Percentiles rank a stretch among this genome's conserved stretches.
Conservation (phyloP, 30 jellyfish, hydroid and myxozoan genomes). For the Clytia hemisphaerica region DNA sequence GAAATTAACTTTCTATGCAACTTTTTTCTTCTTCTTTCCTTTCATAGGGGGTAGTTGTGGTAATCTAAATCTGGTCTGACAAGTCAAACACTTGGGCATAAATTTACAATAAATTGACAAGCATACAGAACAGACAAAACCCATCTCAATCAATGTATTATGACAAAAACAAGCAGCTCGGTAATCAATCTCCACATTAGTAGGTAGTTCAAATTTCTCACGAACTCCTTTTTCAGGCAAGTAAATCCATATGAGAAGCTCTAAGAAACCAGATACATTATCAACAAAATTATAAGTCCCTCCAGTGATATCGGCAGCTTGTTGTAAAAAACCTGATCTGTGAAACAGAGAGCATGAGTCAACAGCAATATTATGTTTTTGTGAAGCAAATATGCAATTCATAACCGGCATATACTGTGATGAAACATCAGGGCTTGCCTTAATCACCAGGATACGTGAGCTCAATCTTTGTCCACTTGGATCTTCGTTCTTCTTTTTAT, state of each 20-base stretch:
- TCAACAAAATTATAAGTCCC: slow-evolving; percentile 55
- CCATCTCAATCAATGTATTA: slow-evolving; percentile 70
- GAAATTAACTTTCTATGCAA: too few species aligned
- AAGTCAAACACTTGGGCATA: slow-evolving; percentile 76
- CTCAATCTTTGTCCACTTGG: not conserved
- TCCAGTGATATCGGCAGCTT: slow-evolving; percentile 88
- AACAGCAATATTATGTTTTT: slow-evolving; percentile 44
- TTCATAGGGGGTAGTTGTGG: slow-evolving; percentile 68
- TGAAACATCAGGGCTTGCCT: slow-evolving; percentile 66
- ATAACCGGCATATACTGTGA: slow-evolving; percentile 81
- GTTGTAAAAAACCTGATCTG: slow-evolving; percentile 73
- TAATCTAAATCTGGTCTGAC: slow-evolving; percentile 71
- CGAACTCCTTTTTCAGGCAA: slow-evolving; percentile 63
- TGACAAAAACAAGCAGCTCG: slow-evolving; percentile 97
- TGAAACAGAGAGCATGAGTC: slow-evolving; percentile 52
- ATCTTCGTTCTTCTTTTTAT: not conserved
- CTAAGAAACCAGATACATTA: slow-evolving; percentile 51
- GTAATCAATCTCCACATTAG: slow-evolving; percentile 69
- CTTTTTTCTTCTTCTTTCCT: slow-evolving; percentile 56
- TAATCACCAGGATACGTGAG: slow-evolving; percentile 17
- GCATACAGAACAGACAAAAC: slow-evolving; percentile 93
- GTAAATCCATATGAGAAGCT: slow-evolving; percentile 73
- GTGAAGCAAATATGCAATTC: slow-evolving; percentile 94
- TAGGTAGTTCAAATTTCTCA: slow-evolving; percentile 55
- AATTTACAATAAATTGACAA: slow-evolving; percentile 78